Conservation (phyloP, 2,797 vertebrate genomes). For the Pagetopsis macropterus region DNA sequence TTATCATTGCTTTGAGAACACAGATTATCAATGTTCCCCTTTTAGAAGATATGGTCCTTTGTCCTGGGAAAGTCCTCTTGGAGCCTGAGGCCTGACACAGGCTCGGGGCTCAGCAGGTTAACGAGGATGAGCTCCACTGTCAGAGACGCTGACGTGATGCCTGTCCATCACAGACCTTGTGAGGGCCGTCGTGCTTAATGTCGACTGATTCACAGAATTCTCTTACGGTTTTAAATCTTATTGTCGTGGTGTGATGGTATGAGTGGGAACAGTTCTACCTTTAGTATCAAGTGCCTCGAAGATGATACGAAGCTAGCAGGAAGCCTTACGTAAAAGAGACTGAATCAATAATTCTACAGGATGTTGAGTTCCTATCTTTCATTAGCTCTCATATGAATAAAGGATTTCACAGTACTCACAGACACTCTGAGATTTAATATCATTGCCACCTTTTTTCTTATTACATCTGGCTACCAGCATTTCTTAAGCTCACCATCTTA, state of each 20-base stretch:
- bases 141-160: no score
- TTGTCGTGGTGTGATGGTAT: slow-evolving; percentile 24
- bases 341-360: neutral
- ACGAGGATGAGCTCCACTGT: no score
- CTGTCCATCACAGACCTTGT: no score
- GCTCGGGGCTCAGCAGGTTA: no score
- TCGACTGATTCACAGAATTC: no score
- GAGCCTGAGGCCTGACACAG: no score
- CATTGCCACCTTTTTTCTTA: neutral
- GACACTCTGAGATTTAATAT: neutral
- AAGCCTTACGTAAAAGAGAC: neutral
- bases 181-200: no score
- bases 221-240: slow-evolving; percentile 27
- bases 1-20: no score
- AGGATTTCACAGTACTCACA: neutral
- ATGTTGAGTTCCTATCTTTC: neutral
- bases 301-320: slow-evolving; percentile 1
- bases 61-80: no score
- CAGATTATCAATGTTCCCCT: no score
- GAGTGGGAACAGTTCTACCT: slow-evolving; percentile 18
- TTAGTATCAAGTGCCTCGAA: slow-evolving; percentile 2
- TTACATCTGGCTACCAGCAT: neutral
- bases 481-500: neutral
- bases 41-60: no score
- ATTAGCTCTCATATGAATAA: neutral